Conservation (phyloP, 2,797 vertebrate genomes). For the Acanthopagrus latus region DNA sequence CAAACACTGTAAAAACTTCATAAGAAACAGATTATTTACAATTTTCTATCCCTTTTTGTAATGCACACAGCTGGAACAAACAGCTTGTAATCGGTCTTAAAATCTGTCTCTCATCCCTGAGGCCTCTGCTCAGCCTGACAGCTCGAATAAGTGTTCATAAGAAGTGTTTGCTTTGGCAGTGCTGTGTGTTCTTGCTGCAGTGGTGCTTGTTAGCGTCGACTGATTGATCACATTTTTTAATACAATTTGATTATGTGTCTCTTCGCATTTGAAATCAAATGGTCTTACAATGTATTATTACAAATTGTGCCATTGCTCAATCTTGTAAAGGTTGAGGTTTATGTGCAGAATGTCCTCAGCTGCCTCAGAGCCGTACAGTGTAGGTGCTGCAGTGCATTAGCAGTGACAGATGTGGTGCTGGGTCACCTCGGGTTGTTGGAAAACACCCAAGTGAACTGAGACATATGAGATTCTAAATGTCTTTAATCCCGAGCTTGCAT, state of each 20-base stretch:
- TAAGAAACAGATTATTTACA: slow-evolving; percentile 18
- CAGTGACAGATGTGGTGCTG: slow-evolving; percentile 11
- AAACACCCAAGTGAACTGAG: slow-evolving; percentile 30
- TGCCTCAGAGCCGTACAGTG: slow-evolving; percentile 1
- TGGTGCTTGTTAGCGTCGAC: slow-evolving; percentile 36
- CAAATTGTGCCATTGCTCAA: neutral
- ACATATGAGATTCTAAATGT: slow-evolving; percentile 10
- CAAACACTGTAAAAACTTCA: slow-evolving; percentile 24
- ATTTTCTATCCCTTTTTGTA: slow-evolving; percentile 32
- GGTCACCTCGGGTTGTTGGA: slow-evolving; percentile 35
- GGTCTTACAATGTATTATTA: neutral
- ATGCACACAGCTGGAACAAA: slow-evolving; percentile 57
- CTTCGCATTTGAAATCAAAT: slow-evolving; percentile 29
- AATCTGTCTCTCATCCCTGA: slow-evolving; percentile 41
- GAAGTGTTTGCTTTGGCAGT: slow-evolving; percentile 29
- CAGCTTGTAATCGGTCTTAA: slow-evolving; percentile 55
- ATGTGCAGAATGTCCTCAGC: slow-evolving; percentile 15
- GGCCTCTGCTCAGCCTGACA: slow-evolving; percentile 38
- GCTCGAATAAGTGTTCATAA: slow-evolving; percentile 1
- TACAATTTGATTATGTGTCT: slow-evolving; percentile 17
- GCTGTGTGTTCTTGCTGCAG: slow-evolving; percentile 4
- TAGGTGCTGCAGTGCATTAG: slow-evolving; percentile 21
- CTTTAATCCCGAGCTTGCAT: slow-evolving; percentile 32
- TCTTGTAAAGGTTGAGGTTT: slow-evolving; percentile 4
- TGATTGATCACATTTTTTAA: slow-evolving; percentile 50